Evolutionary conservation across 2,113 vertebrate species (phyloP), one percentile per base, ranked within the genome.

Genomic region (Clarias batrachus): DNA sequence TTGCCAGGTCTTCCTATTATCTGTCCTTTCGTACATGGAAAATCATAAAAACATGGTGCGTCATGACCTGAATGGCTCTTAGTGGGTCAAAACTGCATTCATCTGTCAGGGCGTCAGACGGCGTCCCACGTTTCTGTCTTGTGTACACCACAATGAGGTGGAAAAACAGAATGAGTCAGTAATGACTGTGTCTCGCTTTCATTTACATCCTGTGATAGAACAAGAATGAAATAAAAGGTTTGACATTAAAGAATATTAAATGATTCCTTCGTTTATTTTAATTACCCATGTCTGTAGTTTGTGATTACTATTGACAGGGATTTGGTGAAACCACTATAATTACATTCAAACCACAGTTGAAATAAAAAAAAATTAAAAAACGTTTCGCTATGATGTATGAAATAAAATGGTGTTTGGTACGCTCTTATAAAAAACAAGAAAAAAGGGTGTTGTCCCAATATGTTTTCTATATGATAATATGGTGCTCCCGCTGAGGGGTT

Each of bases 41-140:
- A 82, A 60, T 70, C 41, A 62, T 52, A 62, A 30, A 21, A 59
- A 27, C 41, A 23, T 76, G 14, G 9, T 62, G 66, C 59, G 11
- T 54, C 59, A 60, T 81, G 21, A 82, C 86, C 81, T 78, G 62
- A 84, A 87, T 84, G 78, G 73, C 71, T 63, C 62, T 78, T 76
- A 78, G 27, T 62, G 14, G 37, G 73, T 76, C 84, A 66, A 63
- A 56, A 52, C 17, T 54, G 73, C 48, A n/a, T 85, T 56, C 74
- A 56, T 52, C 73, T 65, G 17, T 65, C 13, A 1, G n/a, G 27
- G 83, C 71, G 54, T 77, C 56, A 27, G 13, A n/a, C 30, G 3
- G 57, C 10, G n/a, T 30, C 41, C 71, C 25, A 65, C 37, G 62
- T 77, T 77, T 76, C 11, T 48, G 41, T 25, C 21, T 76, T 62